Evolutionary conservation across 2,797 vertebrate genomes (phyloP), one percentile per base, ranked within the genome.

Genomic region (Harpagifer antarcticus): DNA sequence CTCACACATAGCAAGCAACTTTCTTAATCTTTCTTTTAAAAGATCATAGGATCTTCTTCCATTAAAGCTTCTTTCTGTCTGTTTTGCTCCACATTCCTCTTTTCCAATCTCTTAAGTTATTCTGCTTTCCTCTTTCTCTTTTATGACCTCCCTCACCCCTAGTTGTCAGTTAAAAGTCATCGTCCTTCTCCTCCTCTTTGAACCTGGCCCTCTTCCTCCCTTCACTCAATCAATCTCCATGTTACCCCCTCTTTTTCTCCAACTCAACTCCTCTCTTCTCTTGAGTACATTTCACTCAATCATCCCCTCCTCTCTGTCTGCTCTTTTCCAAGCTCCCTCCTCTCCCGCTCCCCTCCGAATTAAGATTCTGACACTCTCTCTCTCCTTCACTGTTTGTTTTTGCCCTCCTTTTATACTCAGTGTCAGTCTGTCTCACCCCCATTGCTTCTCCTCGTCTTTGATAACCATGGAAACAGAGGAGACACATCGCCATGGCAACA

Each of bases 381-480:
- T 57, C 68, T 60, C 69, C 79, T 73, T 66, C 72, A 14, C 86
- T 87, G 68, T 91, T 90, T 91, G 84, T 81, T 85, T 37, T 76
- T 77, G 58, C 79, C 78, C 72, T 72, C 60, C 90, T 74, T 90
- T 89, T 89, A 83, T 86, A 68, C 53, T 74, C 79, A 43, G 52
- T 86, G 79, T 86, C 82, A 78, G 62, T 55, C 72, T 76, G 79
- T 61, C 62, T 77, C 76, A 44, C 75, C 73, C 82, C 80, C 93
- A 89, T 88, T 90, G 89, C 89, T 88, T 86, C 79, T 80, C 73
- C 52, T 88, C 20, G 76, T 81, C 80, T 88, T 90, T 85, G 63
- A 90, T 94, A 92, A 84, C 96, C 94, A 95, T 94, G 93, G 95
- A 94, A 96, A 97, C 96, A 56, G 68, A 89, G 90, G 94, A 86